Evolutionary conservation across 1,140 invertebrate species (phyloP).

Genomic region (Apis florea): DNA sequence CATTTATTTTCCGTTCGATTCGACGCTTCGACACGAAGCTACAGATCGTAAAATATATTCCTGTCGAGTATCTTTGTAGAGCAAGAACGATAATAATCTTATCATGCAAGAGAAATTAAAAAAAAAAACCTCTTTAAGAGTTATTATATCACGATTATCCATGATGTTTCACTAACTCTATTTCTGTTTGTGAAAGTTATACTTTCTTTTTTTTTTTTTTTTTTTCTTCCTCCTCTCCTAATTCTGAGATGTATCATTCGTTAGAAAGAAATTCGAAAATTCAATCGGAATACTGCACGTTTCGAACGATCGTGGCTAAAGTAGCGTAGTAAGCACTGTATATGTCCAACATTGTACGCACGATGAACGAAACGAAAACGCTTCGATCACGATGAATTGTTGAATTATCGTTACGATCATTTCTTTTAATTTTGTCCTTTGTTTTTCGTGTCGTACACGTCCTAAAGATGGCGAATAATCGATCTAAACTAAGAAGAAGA

Average conservation of each 20-base stretch:
- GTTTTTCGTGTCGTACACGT: background rate
- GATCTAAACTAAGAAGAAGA: background rate
- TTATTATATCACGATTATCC: background rate
- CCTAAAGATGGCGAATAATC: background rate
- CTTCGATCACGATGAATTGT: conserved; percentile 20
- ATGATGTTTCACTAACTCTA: background rate
- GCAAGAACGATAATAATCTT: background rate
- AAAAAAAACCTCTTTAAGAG: background rate
- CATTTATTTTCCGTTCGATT: conserved; percentile 18
- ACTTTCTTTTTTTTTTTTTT: background rate
- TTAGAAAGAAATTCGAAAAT: background rate
- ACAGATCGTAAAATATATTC: background rate
- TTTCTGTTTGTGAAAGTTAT: conserved; percentile 9
- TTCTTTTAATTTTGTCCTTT: conserved; percentile 2
- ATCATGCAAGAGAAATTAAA: background rate
- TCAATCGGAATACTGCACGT: conserved; percentile 2
- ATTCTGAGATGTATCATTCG: background rate
- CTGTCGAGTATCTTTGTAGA: background rate
- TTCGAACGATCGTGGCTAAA: conserved; percentile 11
- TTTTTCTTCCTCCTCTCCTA: background rate
- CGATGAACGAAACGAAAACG: background rate
- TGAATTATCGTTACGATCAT: conserved; percentile 20
- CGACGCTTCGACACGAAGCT: background rate
- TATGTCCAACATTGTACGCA: conserved; percentile 18
- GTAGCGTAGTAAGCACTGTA: conserved; percentile 8